phyloP scores from a whole-genome alignment of 2,797 vertebrate species.

The Labeo calbasu region DNA sequence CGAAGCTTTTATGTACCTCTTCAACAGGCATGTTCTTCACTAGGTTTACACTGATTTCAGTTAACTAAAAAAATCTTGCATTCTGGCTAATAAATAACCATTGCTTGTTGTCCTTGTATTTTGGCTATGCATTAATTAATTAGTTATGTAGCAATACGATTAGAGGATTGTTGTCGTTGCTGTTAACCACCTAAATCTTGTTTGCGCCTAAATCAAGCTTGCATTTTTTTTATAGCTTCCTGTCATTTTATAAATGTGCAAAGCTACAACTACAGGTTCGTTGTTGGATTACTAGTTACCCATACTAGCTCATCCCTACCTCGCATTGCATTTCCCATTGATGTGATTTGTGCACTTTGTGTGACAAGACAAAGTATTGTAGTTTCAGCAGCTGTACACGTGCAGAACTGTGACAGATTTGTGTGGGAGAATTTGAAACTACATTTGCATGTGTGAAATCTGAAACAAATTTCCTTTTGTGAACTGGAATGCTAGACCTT shows the following conservation, averaged over 20 bases:
- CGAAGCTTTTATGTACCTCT: background rate
- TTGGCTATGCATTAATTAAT: background rate
- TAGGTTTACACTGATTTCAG: background rate
- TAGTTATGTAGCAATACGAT: background rate
- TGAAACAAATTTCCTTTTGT: background rate
- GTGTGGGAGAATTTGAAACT: background rate
- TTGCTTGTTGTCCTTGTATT: background rate
- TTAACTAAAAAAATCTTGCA: background rate
- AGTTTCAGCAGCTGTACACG: background rate
- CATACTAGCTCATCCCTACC: background rate
- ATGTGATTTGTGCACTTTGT: background rate
- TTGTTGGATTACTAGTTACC: background rate
- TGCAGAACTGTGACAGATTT: background rate
- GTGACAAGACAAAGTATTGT: background rate
- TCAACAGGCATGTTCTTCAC: background rate
- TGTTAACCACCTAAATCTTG: background rate
- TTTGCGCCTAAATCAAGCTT: background rate
- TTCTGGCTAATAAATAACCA: background rate
- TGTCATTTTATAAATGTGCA: background rate
- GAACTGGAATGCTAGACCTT: background rate
- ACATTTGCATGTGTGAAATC: slow-evolving; percentile 6
- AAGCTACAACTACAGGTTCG: background rate
- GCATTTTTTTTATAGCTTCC: background rate
- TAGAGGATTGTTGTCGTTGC: background rate
- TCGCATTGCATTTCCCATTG: background rate